Evolutionary conservation across 2,113 vertebrate species (phyloP), one percentile per base, ranked within the genome.

Genomic region (Globicephala melas): DNA sequence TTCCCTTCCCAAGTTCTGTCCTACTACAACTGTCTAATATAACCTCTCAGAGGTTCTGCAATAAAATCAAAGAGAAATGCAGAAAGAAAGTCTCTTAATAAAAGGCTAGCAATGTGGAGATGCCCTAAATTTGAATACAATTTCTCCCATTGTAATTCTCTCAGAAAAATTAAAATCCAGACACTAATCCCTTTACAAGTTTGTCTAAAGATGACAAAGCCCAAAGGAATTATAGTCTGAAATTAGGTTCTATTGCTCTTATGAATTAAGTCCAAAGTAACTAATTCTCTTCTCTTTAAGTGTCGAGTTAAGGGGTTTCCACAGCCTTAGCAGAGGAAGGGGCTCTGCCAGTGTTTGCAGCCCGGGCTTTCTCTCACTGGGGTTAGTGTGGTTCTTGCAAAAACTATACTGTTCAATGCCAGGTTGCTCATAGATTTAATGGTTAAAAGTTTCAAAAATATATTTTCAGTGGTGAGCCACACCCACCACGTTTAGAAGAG

Each of bases 61-160:
- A 58, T 79, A 74, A 95, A 96, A 63, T 73, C 23, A 63, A 89
- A 63, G 63, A 55, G 80, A 88, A 86, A 26, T 41, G 33, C 28
- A 84, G 41, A 88, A 94, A 95, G 33, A 88, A 94, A 95, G 36
- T 80, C 38, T 47, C 17, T 67, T 86, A 90, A 55, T 67, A 89
- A 92, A 96, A 91, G 88, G 38, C 23, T 31, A 91, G 38, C 53
- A 90, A 50, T 28, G 36, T 28, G 58, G 26, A 83, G 81, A 88
- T 90, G 60, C 20, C 11, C 23, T 36, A 60, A 50, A 93, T 91
- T 68, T 91, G 36, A 94, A 58, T 94, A 26, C 26, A 41, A 41
- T 84, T 74, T 14, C 8, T 94, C 14, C 33, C 80, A 63, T 47
- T 62, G 11, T 68, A 96, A 92, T 93, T 68, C 9, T n/a, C 13